These are phyloP conservation scores for Campylorhamphus procurvoides DNA, from an alignment of 2,113 vertebrate genomes.

Conservation along the genomic window DNA sequence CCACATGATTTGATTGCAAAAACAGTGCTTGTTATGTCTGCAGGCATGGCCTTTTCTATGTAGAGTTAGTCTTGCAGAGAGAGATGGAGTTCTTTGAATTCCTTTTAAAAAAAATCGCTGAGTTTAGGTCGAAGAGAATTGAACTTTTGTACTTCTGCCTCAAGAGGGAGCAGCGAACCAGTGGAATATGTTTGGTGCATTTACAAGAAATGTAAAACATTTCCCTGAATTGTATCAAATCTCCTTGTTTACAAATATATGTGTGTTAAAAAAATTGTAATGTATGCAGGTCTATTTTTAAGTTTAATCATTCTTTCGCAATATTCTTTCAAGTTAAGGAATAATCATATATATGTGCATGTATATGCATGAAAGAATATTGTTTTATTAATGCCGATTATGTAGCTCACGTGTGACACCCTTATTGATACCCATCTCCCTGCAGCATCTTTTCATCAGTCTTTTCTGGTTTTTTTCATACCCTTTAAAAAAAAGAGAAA, in stretches of 20 bases:
- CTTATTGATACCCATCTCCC: neutral
- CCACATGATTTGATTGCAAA: neutral
- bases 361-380: neutral
- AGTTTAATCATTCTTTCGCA: neutral
- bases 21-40: neutral
- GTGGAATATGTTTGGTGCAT: neutral
- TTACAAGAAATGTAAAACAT: neutral
- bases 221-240: neutral
- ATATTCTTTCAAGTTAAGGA: neutral
- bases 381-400: neutral
- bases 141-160: slow-evolving; percentile 20
- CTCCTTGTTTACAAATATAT: neutral
- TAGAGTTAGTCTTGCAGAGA: neutral
- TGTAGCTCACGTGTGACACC: neutral
- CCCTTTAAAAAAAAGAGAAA: neutral
- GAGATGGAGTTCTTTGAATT: neutral
- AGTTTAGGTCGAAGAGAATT: neutral
- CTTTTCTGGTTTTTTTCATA: neutral
- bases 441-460: neutral
- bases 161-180: slow-evolving; percentile 31
- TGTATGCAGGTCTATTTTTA: neutral
- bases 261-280: neutral
- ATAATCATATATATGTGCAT: neutral
- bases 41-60: rapidly evolving
- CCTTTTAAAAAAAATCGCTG: neutral